Conservation (phyloP, 2,113 vertebrate genomes). For the Mus pahari region DNA sequence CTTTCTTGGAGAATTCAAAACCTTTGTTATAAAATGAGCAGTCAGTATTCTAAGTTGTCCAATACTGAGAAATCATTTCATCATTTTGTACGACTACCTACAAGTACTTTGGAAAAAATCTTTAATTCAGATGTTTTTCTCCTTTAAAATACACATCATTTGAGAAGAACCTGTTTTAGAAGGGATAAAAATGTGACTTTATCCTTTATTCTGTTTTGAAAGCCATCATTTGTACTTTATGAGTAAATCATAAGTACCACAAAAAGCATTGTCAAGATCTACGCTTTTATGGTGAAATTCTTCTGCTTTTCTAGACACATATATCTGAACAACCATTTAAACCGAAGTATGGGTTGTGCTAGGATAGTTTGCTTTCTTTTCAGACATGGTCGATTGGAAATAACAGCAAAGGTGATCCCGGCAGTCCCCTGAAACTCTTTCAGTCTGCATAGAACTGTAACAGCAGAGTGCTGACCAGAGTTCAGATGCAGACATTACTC, state of each 20-base stretch:
- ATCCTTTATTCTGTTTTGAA: slow-evolving; percentile 51
- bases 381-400: slow-evolving; percentile 72
- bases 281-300: slow-evolving; percentile 38
- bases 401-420: slow-evolving; percentile 55
- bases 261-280: slow-evolving; percentile 55
- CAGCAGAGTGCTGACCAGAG: slow-evolving; percentile 41
- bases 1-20: slow-evolving; percentile 63
- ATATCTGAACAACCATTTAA: slow-evolving; percentile 30
- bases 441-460: slow-evolving; percentile 52
- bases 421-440: slow-evolving; percentile 59
- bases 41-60: slow-evolving; percentile 26
- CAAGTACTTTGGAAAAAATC: slow-evolving; percentile 52
- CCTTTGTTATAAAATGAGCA: slow-evolving; percentile 56
- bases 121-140: neutral
- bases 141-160: slow-evolving; percentile 23
- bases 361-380: slow-evolving; percentile 57
- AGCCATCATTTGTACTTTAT: slow-evolving; percentile 38
- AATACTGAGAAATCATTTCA: slow-evolving; percentile 50
- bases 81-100: neutral
- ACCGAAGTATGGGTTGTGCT: slow-evolving; percentile 17
- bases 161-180: slow-evolving; percentile 51
- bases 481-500: slow-evolving; percentile 56
- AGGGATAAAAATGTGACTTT: neutral
- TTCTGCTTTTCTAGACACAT: slow-evolving; percentile 32
- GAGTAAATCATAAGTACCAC: slow-evolving; percentile 39